Conservation (phyloP, 2,113 vertebrate species). For the Nibea coibor region DNA sequence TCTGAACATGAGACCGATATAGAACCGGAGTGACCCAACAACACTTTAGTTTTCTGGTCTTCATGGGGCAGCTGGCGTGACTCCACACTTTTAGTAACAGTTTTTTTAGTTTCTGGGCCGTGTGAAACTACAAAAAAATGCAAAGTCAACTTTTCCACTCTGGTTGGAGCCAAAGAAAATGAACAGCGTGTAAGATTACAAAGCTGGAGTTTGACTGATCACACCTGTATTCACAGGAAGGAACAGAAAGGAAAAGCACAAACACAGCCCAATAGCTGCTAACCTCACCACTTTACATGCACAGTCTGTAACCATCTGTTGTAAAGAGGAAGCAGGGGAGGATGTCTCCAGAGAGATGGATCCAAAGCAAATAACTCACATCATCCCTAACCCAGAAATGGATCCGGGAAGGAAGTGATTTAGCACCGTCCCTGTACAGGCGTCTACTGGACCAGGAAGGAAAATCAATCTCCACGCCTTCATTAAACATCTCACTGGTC, state of each 20-base stretch:
- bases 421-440: slow-evolving; percentile 22
- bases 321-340: slow-evolving; percentile 44
- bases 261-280: slow-evolving; percentile 15
- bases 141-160: slow-evolving; percentile 57
- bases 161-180: slow-evolving; percentile 15
- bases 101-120: slow-evolving; percentile 13
- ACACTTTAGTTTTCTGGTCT: neutral
- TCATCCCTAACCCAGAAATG: slow-evolving; percentile 40
- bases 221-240: slow-evolving; percentile 62
- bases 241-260: neutral
- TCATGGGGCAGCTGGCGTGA: neutral
- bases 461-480: neutral
- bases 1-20: too few relatives aligned
- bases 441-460: slow-evolving; percentile 5
- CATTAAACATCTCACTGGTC: neutral
- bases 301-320: slow-evolving; percentile 51
- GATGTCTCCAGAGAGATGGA: slow-evolving; percentile 24
- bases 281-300: slow-evolving; percentile 41
- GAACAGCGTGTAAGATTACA: neutral
- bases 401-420: slow-evolving; percentile 61
- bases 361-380: slow-evolving; percentile 50
- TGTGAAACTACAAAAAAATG: slow-evolving; percentile 28
- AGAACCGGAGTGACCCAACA: too few relatives aligned
- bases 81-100: slow-evolving; percentile 9
- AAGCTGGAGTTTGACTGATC: neutral